Conservation (phyloP, 1,140 invertebrate genomes). For the Papilio helenus region DNA sequence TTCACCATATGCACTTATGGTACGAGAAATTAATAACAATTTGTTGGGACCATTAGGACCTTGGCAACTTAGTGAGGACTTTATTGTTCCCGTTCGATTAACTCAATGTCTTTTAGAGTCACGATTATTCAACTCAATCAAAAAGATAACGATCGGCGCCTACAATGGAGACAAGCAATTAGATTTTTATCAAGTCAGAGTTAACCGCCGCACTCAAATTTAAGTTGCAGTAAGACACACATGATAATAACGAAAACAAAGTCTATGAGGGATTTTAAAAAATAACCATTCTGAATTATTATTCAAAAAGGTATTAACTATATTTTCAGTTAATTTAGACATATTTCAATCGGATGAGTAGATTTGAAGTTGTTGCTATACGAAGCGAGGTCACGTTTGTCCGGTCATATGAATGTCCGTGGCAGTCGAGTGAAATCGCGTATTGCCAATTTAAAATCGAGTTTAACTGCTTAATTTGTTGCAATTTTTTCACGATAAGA, state of each 20-base stretch:
- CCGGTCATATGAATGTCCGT: not conserved
- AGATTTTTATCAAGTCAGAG: not conserved
- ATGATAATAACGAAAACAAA: not conserved
- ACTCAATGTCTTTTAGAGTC: conserved; percentile 15
- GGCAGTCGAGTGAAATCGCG: conserved; percentile 4
- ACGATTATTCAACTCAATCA: conserved; percentile 16
- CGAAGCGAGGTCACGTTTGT: not conserved
- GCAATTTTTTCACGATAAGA: not conserved
- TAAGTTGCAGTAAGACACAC: not conserved
- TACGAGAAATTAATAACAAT: not conserved
- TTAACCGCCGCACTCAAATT: not conserved
- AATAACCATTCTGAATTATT: not conserved
- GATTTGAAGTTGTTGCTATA: not conserved
- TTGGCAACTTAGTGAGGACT: not conserved
- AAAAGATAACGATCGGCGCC: conserved; percentile 1
- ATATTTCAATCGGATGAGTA: not conserved
- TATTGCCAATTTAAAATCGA: conserved; percentile 18
- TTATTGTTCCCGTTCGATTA: conserved; percentile 5
- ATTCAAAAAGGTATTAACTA: too few species aligned
- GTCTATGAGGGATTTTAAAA: not conserved
- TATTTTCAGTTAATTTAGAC: too few species aligned
- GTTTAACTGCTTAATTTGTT: conserved; percentile 33
- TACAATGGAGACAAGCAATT: not conserved
- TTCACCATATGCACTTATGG: conserved; percentile 13
- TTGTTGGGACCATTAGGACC: not conserved